Base-by-base conservation (phyloP, 2,797 vertebrate species). In the Dendrocincla fuliginosa region DNA sequence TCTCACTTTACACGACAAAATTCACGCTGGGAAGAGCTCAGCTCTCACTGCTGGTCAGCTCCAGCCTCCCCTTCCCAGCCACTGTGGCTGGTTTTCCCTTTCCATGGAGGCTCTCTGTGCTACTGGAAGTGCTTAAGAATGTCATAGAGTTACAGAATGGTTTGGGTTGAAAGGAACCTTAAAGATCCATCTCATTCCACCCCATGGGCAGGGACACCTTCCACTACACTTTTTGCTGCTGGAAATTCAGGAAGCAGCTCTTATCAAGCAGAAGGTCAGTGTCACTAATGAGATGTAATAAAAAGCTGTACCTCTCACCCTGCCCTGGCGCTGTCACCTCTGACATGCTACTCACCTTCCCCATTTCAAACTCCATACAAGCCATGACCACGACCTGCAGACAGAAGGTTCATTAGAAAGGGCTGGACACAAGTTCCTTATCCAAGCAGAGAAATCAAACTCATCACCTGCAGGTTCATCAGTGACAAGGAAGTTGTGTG, bases 351-450 rank as follows among this genome's bases (percentile, higher is more conserved):
- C 96, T 98, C 97, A 99, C 99, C 98, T 99, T 99, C 90, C 99
- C 99, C 99, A 99, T 99, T 97, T 99, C 99, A 96, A 99, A 99
- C 97, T 99, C 99, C 97, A 99, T 98, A 71, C 99, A 99, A 20
- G 99, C 99, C 99, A 99, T 99, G 74, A 99, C 98, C 42, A 99
- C 96, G 5, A 99, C 93, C 99, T 99, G 94, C 20, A 63, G 85
- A 67, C 17, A 95, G 14, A 81, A 93, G 60, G 79, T 42, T 46
- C 8, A 7, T 93, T 39, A 90, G 35, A 91, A 44, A 95, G 73
- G 44, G 2, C 25, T 92, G 47, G 90, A 47, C 16, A 33, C 1
- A 11, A 61, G 35, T 50, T 68, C 44, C 60, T 60, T 15, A n/a
- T 22, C 27, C 27, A 60, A 35, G 64, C 80, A 94, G 41, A 14